Evolutionary conservation across 1,140 invertebrate species (phyloP), one percentile per base, ranked within the genome.

Genomic region (Geopemphigus sp.): DNA sequence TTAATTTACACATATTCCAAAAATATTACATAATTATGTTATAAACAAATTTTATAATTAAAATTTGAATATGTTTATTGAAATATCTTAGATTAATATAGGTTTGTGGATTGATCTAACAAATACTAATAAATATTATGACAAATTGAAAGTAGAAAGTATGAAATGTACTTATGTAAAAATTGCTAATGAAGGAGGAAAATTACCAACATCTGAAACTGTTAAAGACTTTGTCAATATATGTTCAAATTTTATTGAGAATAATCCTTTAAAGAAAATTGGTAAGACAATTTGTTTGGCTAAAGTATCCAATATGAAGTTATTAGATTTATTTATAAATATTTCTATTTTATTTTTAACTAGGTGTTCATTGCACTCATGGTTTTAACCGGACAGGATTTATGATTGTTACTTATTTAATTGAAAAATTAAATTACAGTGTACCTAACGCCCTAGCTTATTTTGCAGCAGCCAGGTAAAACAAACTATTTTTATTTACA

Each of bases 351-450:
- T 39, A 8, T 39, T 82, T 59, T 81, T 72, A 82, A 80, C 15
- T 84, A 88, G 90, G 91, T 63, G 93, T 99, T 47, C 98, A 99
- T 85, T 99, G 98, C 84, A 99, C 98, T 1, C 98, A 99, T 88
- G 98, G 98, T 0, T 99, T 99, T 84, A 99, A 99, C 86, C 88
- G 98, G 83, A 98, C 96, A 39, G 98, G 94, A 1, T 99, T 98
- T 85, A 87, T 99, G 0, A 94, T 99, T 68, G 89, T 92, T 68
- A 91, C 94, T 2, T 99, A 94, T 86, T 88, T 99, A 83, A 92
- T 98, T 5, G 91, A 95, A 87, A 88, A 90, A 80, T 86, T 92
- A 70, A 89, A 91, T 84, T 93, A 87, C 84, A 92, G 91, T 85
- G 88, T 97, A 5, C 93, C 94, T 80, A 91, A 92, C n/a, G 95